phyloP scores from a whole-genome alignment of 2,888 invertebrate genomes.

The Athalia cordata region DNA sequence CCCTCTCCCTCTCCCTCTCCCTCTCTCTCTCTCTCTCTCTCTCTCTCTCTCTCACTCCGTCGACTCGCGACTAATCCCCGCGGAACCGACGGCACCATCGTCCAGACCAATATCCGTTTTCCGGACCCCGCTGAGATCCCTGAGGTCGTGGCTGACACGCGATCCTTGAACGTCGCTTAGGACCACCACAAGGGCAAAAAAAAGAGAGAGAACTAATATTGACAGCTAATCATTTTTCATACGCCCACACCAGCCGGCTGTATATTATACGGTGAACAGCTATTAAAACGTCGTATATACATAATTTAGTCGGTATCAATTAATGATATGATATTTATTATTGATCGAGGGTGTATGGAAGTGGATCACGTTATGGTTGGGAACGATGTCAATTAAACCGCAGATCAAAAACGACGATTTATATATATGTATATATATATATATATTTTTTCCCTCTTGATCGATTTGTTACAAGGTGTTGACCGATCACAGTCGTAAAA shows the following conservation, averaged over 20 bases:
- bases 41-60: conserved; percentile 20
- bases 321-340: not conserved
- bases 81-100: conserved; percentile 28
- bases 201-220: not conserved
- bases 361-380: too few relatives aligned
- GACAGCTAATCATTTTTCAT: not conserved
- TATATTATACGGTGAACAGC: too few relatives aligned
- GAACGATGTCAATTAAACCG: too few relatives aligned
- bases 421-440: too few relatives aligned
- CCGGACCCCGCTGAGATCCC: conserved; percentile 8
- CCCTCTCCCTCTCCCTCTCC: too few relatives aligned
- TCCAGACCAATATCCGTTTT: conserved; percentile 38
- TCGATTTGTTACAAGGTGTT: conserved; percentile 18
- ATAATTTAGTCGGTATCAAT: not conserved
- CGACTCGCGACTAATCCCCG: conserved; percentile 30
- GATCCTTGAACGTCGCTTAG: conserved; percentile 7
- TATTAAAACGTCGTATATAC: too few relatives aligned
- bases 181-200: not conserved
- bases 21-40: conserved; percentile 26
- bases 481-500: not conserved
- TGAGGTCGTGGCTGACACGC: conserved; percentile 18
- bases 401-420: too few relatives aligned
- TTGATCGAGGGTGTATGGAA: not conserved
- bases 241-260: not conserved
- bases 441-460: not conserved